Conservation (phyloP, 2,113 vertebrate species). For the Aegotheles bennettii region DNA sequence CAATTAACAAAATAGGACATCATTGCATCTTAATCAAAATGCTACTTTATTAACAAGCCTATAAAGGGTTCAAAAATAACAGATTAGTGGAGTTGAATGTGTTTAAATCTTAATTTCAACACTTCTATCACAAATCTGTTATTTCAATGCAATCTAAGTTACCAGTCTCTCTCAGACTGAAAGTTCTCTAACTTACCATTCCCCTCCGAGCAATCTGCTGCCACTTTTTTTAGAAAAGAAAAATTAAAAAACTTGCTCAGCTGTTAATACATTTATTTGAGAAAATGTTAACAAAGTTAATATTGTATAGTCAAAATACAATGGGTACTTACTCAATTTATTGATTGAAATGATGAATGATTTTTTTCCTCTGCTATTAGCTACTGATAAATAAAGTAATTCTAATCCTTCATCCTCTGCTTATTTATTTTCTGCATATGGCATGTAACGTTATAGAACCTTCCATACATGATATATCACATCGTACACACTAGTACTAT, state of each 20-base stretch:
- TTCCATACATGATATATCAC: background rate
- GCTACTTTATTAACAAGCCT: background rate
- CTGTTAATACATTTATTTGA: conserved; percentile 62
- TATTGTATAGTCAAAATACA: conserved; percentile 42
- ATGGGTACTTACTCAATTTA: background rate
- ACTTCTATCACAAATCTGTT: background rate
- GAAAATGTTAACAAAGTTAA: conserved; percentile 21
- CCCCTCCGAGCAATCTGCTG: conserved; percentile 72
- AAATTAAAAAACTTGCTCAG: conserved; percentile 70
- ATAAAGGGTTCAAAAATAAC: background rate
- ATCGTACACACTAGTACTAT: background rate
- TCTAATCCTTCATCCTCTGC: background rate
- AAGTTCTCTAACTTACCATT: conserved; percentile 74
- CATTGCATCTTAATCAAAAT: background rate
- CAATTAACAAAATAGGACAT: background rate
- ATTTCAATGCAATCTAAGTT: conserved; percentile 21
- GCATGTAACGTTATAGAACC: background rate
- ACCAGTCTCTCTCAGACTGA: conserved; percentile 44
- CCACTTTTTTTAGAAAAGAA: conserved; percentile 74
- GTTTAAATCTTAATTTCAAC: background rate
- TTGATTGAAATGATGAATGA: background rate
- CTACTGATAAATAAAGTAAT: background rate
- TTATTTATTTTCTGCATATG: background rate
- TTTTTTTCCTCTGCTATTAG: background rate
- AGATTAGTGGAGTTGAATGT: background rate